A percentile compares a stretch with the other conserved stretches of the same genome.
phyloP scores from a whole-genome alignment of 2,797 vertebrate genomes.

The Sebastes kiyomatsui region DNA sequence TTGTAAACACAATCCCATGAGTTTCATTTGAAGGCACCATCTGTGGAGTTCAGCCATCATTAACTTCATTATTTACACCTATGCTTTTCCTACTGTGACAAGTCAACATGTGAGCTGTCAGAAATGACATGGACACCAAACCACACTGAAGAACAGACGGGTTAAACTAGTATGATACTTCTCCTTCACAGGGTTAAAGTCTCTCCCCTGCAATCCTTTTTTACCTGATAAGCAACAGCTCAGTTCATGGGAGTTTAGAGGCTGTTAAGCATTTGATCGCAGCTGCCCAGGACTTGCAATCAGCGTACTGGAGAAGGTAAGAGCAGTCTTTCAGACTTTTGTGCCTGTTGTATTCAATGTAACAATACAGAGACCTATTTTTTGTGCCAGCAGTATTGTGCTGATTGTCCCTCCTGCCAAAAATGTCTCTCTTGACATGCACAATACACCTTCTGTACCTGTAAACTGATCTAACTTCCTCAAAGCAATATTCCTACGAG shows the following conservation, averaged over 20 bases:
- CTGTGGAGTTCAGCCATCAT: not conserved
- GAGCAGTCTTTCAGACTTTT: not conserved
- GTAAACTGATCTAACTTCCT: not conserved
- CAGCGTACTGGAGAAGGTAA: slow-evolving; percentile 32
- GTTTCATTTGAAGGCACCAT: too few relatives aligned
- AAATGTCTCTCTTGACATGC: not conserved
- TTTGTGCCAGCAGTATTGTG: not conserved
- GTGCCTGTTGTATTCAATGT: not conserved
- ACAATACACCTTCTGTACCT: not conserved
- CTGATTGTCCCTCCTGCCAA: not conserved
- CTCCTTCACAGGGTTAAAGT: slow-evolving; percentile 31
- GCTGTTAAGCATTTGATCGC: not conserved
- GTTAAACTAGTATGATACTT: not conserved
- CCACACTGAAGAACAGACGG: not conserved
- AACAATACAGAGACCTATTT: not conserved
- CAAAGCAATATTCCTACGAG: not conserved
- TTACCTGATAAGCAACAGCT: not conserved
- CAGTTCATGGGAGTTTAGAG: not conserved
- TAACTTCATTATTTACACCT: not conserved
- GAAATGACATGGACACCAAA: not conserved
- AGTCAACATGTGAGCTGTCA: not conserved
- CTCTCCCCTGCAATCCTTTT: not conserved
- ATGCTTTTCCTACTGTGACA: not conserved
- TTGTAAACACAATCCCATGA: too few relatives aligned
- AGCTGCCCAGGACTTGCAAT: not conserved